Conservation (phyloP, 2,797 vertebrate species). For the Psittacula derbiana region DNA sequence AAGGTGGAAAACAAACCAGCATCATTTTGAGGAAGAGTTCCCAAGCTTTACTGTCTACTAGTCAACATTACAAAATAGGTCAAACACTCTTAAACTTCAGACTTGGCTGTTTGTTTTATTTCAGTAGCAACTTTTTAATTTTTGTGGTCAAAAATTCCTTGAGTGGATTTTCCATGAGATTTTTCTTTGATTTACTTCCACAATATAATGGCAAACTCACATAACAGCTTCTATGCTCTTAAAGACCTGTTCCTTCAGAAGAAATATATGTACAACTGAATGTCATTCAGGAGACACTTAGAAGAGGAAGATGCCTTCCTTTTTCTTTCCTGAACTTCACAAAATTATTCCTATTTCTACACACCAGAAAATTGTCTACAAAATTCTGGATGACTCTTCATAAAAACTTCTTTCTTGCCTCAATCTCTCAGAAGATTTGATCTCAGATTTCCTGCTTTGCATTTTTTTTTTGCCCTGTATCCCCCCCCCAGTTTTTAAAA, state of each 20-base stretch:
- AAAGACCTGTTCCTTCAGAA: neutral
- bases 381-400: neutral
- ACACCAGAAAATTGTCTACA: neutral
- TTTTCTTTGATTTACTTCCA: neutral
- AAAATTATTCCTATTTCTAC: neutral
- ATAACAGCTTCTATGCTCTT: neutral
- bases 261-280: neutral
- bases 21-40: neutral
- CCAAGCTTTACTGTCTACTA: neutral
- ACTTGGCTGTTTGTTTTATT: neutral
- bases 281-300: neutral
- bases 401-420: neutral
- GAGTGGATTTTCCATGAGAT: fast-evolving
- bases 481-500: neutral
- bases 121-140: neutral
- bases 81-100: neutral
- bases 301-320: neutral
- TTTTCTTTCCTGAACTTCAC: neutral
- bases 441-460: neutral
- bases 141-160: neutral
- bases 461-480: too few species aligned
- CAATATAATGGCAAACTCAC: neutral
- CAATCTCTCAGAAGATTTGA: neutral
- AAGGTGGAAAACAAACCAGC: neutral
- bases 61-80: neutral